Conservation (phyloP, 2,888 invertebrate genomes). For the Melipona beecheii region DNA sequence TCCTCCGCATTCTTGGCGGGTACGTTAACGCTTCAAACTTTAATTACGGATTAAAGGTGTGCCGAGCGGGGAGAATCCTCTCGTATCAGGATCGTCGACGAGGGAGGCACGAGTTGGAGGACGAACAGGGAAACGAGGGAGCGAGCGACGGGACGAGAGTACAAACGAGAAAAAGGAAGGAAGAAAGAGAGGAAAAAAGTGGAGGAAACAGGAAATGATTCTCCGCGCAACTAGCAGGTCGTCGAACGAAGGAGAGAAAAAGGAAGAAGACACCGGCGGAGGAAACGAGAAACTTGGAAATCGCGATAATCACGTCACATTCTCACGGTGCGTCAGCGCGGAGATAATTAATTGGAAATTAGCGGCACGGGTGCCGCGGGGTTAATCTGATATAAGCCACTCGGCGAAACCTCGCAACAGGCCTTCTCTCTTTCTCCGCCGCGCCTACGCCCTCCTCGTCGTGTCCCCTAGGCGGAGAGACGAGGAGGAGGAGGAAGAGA, state of each 20-base stretch:
- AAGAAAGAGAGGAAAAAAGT: background rate
- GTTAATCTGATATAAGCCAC: conserved; percentile 72
- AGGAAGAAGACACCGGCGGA: background rate
- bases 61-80: conserved; percentile 12
- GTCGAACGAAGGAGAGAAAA: background rate
- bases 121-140: background rate
- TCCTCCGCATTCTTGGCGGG: conserved; percentile 42
- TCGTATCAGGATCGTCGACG: conserved; percentile 22
- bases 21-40: conserved; percentile 48
- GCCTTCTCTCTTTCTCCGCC: conserved; percentile 23
- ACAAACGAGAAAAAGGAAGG: background rate
- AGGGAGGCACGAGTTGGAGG: background rate
- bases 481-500: background rate
- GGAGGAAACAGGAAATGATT: conserved; percentile 5
- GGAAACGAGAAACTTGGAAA: conserved; percentile 46
- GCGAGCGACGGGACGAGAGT: background rate
- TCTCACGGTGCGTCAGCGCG: conserved; percentile 68
- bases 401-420: conserved; percentile 67
- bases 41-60: conserved; percentile 53
- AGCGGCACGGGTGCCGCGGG: conserved; percentile 60
- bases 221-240: background rate
- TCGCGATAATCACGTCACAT: conserved; percentile 70
- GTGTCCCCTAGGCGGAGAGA: background rate
- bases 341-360: conserved; percentile 73
- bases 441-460: conserved; percentile 14